phyloP scores from a whole-genome alignment of 1,140 invertebrate species.

The Globodera ellingtonae region DNA sequence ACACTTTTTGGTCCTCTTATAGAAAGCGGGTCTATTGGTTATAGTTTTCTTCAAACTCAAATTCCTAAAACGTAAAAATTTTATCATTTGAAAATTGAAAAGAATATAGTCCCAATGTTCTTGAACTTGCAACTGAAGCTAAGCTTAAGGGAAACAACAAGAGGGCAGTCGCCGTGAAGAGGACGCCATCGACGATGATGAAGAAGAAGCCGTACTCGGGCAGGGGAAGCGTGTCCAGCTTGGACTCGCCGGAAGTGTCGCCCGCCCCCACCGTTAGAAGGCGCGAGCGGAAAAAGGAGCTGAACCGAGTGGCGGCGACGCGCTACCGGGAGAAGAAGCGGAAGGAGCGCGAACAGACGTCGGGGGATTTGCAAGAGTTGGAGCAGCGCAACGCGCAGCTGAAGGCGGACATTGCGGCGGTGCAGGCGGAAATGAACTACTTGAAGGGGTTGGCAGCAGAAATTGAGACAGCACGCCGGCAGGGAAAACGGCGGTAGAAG shows the following conservation, averaged over 20 bases:
- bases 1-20: no score
- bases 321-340: conserved; percentile 51
- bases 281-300: conserved; percentile 46
- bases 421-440: conserved; percentile 44
- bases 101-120: no score
- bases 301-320: conserved; percentile 49
- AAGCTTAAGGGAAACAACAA: not conserved
- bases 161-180: conserved; percentile 1
- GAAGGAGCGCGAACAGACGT: conserved; percentile 34
- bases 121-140: not conserved
- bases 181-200: not conserved
- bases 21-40: no score
- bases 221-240: not conserved
- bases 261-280: conserved; percentile 8
- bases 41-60: no score
- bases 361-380: conserved; percentile 33
- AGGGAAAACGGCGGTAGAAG: not conserved
- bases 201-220: not conserved
- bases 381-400: conserved; percentile 37
- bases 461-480: conserved; percentile 26
- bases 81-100: no score
- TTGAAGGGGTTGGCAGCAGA: conserved; percentile 38
- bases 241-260: not conserved
- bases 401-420: conserved; percentile 26
- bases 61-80: no score